These are phyloP conservation scores for Poecilobothrus nobilitatus DNA, from an alignment of 2,888 invertebrate species.

Conservation along the genomic window DNA sequence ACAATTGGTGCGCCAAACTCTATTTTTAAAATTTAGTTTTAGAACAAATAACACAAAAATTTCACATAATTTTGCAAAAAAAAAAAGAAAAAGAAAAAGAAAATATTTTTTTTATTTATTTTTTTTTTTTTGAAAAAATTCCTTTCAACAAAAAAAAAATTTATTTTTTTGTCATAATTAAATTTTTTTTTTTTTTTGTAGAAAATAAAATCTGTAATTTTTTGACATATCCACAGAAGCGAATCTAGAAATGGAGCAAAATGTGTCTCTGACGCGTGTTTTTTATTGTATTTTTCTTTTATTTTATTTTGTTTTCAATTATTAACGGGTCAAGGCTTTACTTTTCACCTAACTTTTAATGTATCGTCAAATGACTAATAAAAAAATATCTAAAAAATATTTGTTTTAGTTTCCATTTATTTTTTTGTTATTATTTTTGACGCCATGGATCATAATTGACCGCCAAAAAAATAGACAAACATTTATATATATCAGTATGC, in stretches of 20 bases:
- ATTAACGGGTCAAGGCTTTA: not conserved
- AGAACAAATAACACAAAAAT: too few species aligned
- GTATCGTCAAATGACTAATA: too few species aligned
- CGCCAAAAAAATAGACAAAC: not conserved
- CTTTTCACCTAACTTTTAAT: not conserved
- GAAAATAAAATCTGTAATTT: too few species aligned
- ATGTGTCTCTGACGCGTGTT: not conserved
- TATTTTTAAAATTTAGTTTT: too few species aligned
- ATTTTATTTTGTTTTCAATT: not conserved
- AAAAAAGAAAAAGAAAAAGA: too few species aligned
- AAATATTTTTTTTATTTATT: not conserved
- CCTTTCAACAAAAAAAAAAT: too few species aligned
- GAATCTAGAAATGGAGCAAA: not conserved
- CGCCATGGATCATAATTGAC: not conserved
- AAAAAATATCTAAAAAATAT: not conserved
- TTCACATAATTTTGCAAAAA: too few species aligned
- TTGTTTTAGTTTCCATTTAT: not conserved
- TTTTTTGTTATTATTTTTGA: conserved; percentile 2
- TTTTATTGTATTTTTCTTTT: not conserved
- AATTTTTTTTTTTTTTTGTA: not conserved
- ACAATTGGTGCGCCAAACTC: too few species aligned
- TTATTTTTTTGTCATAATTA: not conserved
- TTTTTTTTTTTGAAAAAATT: not conserved
- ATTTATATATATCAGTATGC: not conserved
- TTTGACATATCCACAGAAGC: too few species aligned